Percentiles rank a stretch among this genome's conserved stretches.
phyloP scores from a whole-genome alignment of 2,113 vertebrate species.

The Leptobrachium leishanense region DNA sequence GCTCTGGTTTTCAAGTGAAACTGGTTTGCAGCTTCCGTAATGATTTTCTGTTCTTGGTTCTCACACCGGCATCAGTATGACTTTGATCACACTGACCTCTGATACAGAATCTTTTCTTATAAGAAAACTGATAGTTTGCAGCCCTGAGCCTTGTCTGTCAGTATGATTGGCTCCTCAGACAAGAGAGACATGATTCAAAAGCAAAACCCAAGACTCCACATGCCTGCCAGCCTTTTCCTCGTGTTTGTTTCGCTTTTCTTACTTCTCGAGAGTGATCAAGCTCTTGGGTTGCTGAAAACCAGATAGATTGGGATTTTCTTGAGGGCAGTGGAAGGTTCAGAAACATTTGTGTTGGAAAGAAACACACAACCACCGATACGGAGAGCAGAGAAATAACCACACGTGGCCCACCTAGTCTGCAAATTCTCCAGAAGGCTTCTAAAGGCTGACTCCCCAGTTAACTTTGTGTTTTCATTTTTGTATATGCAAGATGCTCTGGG shows the following conservation, averaged over 20 bases:
- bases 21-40: constrained; percentile 39
- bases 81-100: constrained; percentile 46
- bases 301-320: constrained; percentile 32
- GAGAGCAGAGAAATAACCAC: not conserved
- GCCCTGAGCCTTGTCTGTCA: constrained; percentile 46
- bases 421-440: not conserved
- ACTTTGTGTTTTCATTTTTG: constrained; percentile 2
- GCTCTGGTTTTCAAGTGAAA: constrained; percentile 35
- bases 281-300: constrained; percentile 44
- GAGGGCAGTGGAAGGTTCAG: constrained; percentile 37
- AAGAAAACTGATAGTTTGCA: constrained; percentile 26
- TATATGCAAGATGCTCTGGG: constrained; percentile 5
- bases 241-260: constrained; percentile 43
- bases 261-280: constrained; percentile 46
- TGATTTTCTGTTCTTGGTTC: constrained; percentile 41
- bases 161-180: constrained; percentile 46
- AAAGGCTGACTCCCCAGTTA: constrained; percentile 2
- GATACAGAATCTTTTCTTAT: constrained; percentile 41
- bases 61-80: constrained; percentile 36
- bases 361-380: not conserved
- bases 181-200: constrained; percentile 47
- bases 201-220: constrained; percentile 34
- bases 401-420: constrained; percentile 8
- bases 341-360: constrained; percentile 24
- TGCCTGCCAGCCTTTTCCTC: constrained; percentile 39